phyloP scores from a whole-genome alignment of 2,888 invertebrate genomes.

The Drosophila barbarae region DNA sequence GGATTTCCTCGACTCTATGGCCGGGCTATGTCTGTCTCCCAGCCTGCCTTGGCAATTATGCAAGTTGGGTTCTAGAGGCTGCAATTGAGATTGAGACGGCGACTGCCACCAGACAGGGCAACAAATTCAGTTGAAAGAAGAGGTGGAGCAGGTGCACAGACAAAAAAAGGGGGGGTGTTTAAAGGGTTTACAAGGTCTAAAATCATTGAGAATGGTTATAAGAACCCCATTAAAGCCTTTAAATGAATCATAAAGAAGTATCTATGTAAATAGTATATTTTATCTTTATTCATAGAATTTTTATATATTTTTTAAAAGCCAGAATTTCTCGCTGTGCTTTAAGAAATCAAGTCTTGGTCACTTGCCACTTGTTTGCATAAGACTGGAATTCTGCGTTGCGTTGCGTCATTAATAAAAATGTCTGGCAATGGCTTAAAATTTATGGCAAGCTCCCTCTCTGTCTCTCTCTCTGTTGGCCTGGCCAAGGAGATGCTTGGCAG shows the following conservation, averaged over 20 bases:
- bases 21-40: slow-evolving; percentile 1
- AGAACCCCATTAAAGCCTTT: not conserved
- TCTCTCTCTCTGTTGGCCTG: slow-evolving; percentile 18
- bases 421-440: slow-evolving; percentile 70
- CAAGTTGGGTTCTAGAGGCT: slow-evolving; percentile 35
- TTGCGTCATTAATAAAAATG: slow-evolving; percentile 75
- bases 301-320: too few species aligned
- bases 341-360: slow-evolving; percentile 42
- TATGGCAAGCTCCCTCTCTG: slow-evolving; percentile 63
- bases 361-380: slow-evolving; percentile 59
- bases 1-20: slow-evolving; percentile 27
- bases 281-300: accelerated
- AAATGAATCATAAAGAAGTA: not conserved
- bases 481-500: slow-evolving; percentile 51
- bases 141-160: not conserved
- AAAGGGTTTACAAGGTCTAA: not conserved
- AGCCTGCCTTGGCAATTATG: slow-evolving; percentile 50
- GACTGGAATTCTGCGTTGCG: slow-evolving; percentile 38
- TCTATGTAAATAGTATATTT: not conserved
- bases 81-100: slow-evolving; percentile 40
- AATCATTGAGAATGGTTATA: not conserved
- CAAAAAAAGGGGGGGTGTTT: not conserved
- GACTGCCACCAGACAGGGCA: slow-evolving; percentile 41
- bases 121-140: slow-evolving; percentile 25
- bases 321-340: slow-evolving; percentile 1